Base-by-base conservation (phyloP, 2,888 invertebrate species). In the Coremacera marginata region DNA sequence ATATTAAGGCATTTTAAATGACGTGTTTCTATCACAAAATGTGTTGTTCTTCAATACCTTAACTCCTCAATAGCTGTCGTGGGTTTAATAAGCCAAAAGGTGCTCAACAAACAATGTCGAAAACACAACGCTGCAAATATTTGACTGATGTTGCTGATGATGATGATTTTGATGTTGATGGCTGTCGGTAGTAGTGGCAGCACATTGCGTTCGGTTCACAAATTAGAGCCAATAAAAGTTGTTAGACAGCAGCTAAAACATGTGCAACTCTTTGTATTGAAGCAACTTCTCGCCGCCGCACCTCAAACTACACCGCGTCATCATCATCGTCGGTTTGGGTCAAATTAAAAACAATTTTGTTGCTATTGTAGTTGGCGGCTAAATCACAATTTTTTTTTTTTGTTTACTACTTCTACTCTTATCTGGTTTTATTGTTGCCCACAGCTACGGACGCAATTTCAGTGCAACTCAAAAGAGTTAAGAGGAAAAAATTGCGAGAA, bases 201-300 rank as follows among this genome's bases (percentile, higher is more conserved):
- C 63, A 63, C 31, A 63, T 63, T 63, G 63, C 63, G 63, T 63
- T 44, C 14, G 14, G 14, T 44, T 63, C 27, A n/a, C 63, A 63
- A 63, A 67, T 67, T 67, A 67, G 44, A 67, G 67, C 19, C 44
- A 37, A 67, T 67, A 44, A 67, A 44, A 44, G 67, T 67, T 67
- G 37, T 67, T 22, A 44, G 67, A 25, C 67, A 67, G 19, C 65
- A 65, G 44, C 44, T 19, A 68, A 8, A 68, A 68, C 68, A 68
- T 68, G 51, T 68, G 68, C 68, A 51, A 68, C 49, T 5, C 5
- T 49, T 63, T 7, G 44, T 44, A 1, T 44, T 14, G 14, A 44
- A 19, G 27, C n/a, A 34, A 25, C 63, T 31, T 31, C 31, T 34
- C 14, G 34, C 34, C 63, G 27, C 16, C 14, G 25, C 25, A 27